Conservation (phyloP, 1,140 invertebrate genomes). For the Ephestia elutella region DNA sequence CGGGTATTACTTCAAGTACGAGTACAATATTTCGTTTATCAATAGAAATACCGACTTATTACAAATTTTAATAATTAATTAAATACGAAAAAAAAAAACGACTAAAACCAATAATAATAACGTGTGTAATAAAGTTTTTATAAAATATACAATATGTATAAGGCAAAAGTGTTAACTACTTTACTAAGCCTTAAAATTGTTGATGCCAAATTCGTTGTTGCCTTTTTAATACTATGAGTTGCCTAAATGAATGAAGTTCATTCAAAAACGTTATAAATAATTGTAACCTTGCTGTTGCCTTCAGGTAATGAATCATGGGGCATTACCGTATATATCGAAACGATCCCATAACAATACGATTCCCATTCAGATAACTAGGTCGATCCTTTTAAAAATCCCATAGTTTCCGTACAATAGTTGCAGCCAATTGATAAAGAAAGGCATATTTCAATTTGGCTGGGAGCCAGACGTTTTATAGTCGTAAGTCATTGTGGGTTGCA, state of each 20-base stretch:
- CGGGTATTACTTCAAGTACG: too few relatives aligned
- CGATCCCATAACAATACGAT: slow-evolving; percentile 30
- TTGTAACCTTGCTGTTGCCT: slow-evolving; percentile 9
- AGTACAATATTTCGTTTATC: too few relatives aligned
- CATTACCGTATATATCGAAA: slow-evolving; percentile 33
- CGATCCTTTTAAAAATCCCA: slow-evolving; percentile 44
- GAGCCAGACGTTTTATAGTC: slow-evolving; percentile 39
- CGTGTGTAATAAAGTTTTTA: too few relatives aligned
- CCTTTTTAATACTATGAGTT: too few relatives aligned
- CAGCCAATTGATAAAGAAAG: slow-evolving; percentile 38
- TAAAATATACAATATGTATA: too few relatives aligned
- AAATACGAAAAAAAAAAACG: too few relatives aligned
- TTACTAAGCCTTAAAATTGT: too few relatives aligned
- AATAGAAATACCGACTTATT: too few relatives aligned
- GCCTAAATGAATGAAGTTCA: not conserved
- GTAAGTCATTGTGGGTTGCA: slow-evolving; percentile 38
- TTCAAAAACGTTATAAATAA: not conserved
- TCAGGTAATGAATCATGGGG: slow-evolving; percentile 5
- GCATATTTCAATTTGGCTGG: slow-evolving; percentile 51
- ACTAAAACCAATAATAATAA: too few relatives aligned
- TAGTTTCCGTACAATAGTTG: slow-evolving; percentile 42
- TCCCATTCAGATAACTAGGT: slow-evolving; percentile 45
- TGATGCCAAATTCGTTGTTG: too few relatives aligned
- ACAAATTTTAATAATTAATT: too few relatives aligned
- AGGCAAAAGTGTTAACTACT: too few relatives aligned